Conservation (phyloP, 2,113 vertebrate genomes). For the Corydoras sp. region DNA sequence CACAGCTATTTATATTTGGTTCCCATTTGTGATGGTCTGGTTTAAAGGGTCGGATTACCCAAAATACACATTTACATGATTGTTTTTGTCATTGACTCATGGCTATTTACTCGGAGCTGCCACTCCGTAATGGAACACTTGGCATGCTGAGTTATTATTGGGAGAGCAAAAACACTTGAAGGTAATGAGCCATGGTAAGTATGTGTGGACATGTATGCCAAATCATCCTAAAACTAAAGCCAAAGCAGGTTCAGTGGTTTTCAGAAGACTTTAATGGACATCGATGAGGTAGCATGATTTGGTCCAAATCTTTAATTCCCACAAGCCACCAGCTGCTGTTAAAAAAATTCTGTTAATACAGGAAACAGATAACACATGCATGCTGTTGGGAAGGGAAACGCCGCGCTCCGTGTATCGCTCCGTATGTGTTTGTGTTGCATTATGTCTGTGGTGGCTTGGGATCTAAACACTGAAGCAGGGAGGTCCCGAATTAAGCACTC, state of each 20-base stretch:
- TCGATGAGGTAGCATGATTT: background rate
- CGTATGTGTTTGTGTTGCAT: constrained; percentile 28
- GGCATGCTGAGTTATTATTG: constrained; percentile 29
- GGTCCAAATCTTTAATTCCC: too few species aligned
- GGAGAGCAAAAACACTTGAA: constrained; percentile 29
- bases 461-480: constrained; percentile 26
- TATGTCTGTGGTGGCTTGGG: constrained; percentile 28
- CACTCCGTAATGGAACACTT: constrained; percentile 24
- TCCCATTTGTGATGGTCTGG: constrained; percentile 9
- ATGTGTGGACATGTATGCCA: constrained; percentile 14
- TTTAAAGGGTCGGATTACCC: constrained; percentile 22
- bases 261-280: constrained; percentile 8
- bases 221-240: constrained; percentile 29
- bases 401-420: background rate
- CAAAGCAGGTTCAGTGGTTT: constrained; percentile 26
- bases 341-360: constrained; percentile 4
- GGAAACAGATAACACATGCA: constrained; percentile 18
- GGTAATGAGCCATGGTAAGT: constrained; percentile 33
- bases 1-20: constrained; percentile 27
- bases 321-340: too few species aligned
- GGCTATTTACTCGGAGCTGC: constrained; percentile 28
- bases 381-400: constrained; percentile 3
- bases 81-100: constrained; percentile 28
- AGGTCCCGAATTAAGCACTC: constrained; percentile 12
- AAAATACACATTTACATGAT: constrained; percentile 32